phyloP scores from a whole-genome alignment of 2,888 invertebrate species.

The Cantharis rustica region DNA sequence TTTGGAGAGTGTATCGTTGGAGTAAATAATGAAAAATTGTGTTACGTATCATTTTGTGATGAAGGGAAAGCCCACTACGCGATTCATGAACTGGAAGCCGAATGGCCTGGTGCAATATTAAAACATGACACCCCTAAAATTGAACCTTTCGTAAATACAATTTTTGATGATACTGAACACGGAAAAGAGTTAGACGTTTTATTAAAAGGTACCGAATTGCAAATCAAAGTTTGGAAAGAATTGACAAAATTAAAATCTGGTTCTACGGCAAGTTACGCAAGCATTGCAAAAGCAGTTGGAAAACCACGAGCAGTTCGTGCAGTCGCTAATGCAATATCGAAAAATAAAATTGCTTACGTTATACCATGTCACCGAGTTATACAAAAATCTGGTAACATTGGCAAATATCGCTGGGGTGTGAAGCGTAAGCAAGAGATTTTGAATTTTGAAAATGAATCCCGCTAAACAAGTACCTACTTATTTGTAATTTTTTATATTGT shows the following conservation, averaged over 20 bases:
- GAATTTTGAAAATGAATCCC: slow-evolving; percentile 39
- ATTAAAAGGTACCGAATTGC: slow-evolving; percentile 49
- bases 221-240: slow-evolving; percentile 50
- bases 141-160: slow-evolving; percentile 25
- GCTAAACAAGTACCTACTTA: not conserved
- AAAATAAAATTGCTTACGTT: slow-evolving; percentile 49
- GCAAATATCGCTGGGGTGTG: slow-evolving; percentile 48
- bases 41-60: slow-evolving; percentile 41
- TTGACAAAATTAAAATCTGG: slow-evolving; percentile 45
- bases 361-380: slow-evolving; percentile 53
- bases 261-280: slow-evolving; percentile 46
- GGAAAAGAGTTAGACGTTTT: slow-evolving; percentile 36
- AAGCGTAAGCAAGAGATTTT: slow-evolving; percentile 47
- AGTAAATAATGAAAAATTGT: slow-evolving; percentile 38
- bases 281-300: slow-evolving; percentile 47
- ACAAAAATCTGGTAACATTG: slow-evolving; percentile 45
- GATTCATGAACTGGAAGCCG: slow-evolving; percentile 37
- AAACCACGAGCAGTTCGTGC: slow-evolving; percentile 49
- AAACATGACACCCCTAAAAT: slow-evolving; percentile 35
- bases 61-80: slow-evolving; percentile 36
- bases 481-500: not conserved
- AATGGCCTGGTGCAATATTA: slow-evolving; percentile 44
- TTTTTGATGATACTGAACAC: slow-evolving; percentile 31
- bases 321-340: slow-evolving; percentile 51
- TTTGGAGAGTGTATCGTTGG: slow-evolving; percentile 46